Evolutionary conservation across 2,113 vertebrate genomes (phyloP).

Genomic region (Cromileptes altivelis): DNA sequence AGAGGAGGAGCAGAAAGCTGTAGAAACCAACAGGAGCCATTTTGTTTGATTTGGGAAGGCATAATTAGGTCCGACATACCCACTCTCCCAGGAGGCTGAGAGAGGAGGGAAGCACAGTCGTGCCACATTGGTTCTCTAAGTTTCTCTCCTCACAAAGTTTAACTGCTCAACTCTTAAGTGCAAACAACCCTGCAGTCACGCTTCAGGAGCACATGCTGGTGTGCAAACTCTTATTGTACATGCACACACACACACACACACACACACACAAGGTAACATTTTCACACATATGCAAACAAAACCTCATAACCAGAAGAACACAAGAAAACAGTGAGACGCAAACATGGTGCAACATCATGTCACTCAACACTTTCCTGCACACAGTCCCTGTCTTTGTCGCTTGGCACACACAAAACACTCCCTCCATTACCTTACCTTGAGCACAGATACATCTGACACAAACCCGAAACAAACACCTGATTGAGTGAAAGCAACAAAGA

Average conservation of each 20-base stretch:
- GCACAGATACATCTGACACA: neutral
- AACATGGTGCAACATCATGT: neutral
- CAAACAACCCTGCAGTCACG: slow-evolving; percentile 49
- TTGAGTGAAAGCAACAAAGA: neutral
- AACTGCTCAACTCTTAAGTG: slow-evolving; percentile 37
- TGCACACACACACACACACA: slow-evolving; percentile 24
- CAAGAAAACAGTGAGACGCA: neutral
- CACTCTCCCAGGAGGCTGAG: slow-evolving; percentile 44
- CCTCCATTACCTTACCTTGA: no score
- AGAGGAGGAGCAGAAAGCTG: slow-evolving; percentile 32
- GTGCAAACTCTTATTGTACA: slow-evolving; percentile 5
- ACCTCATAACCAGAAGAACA: neutral
- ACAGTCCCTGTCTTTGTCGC: neutral
- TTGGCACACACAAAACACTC: neutral
- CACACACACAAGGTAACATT: slow-evolving; percentile 6
- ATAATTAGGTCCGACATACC: slow-evolving; percentile 63
- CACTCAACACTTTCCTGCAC: neutral
- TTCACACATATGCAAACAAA: slow-evolving; percentile 8
- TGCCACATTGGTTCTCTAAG: slow-evolving; percentile 49
- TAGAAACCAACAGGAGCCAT: slow-evolving; percentile 56
- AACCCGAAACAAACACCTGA: slow-evolving; percentile 18
- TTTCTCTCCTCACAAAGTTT: slow-evolving; percentile 51
- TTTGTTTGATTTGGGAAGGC: slow-evolving; percentile 62
- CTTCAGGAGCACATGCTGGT: slow-evolving; percentile 23
- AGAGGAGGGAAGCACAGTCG: slow-evolving; percentile 29